Evolutionary conservation across 2,888 invertebrate species (phyloP).

Genomic region (Matsumyia berberina): DNA sequence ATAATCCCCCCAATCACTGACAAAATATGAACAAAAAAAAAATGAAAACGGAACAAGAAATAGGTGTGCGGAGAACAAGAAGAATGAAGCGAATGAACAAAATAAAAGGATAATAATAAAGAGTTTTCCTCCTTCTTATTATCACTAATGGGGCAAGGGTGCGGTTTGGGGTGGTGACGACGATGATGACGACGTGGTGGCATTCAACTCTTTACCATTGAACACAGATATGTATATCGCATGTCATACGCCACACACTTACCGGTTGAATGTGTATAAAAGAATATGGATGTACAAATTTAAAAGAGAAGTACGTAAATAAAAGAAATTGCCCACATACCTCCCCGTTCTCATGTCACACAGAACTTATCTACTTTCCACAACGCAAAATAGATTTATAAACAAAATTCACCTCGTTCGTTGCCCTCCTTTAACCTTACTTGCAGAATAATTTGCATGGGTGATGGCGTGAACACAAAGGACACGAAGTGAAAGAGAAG

Average conservation of each 20-base stretch:
- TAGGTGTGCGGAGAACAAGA: constrained; percentile 55
- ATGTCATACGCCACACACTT: constrained; percentile 35
- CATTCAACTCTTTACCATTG: constrained; percentile 59
- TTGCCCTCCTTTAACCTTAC: constrained; percentile 37
- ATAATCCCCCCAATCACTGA: constrained; percentile 58
- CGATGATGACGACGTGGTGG: constrained; percentile 50
- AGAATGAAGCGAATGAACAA: constrained; percentile 66
- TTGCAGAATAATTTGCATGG: constrained; percentile 62
- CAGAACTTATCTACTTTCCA: constrained; percentile 19
- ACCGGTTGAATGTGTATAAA: constrained; percentile 61
- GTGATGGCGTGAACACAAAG: constrained; percentile 60
- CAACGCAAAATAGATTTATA: constrained; percentile 61
- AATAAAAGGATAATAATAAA: constrained; percentile 69
- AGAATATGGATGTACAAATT: constrained; percentile 45
- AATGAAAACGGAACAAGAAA: constrained; percentile 52
- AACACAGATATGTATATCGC: constrained; percentile 8
- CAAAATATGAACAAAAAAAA: constrained; percentile 46
- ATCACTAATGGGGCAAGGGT: constrained; percentile 37
- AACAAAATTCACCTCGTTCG: constrained; percentile 63
- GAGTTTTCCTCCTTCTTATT: constrained; percentile 61
- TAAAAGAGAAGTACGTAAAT: constrained; percentile 56
- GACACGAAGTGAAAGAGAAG: constrained; percentile 53
- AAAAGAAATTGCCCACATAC: constrained; percentile 56
- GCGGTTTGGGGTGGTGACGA: constrained; percentile 16
- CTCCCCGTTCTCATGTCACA: constrained; percentile 36